Evolutionary conservation across 2,797 vertebrate genomes (phyloP).

Genomic region (Enteromius fasciolatus): DNA sequence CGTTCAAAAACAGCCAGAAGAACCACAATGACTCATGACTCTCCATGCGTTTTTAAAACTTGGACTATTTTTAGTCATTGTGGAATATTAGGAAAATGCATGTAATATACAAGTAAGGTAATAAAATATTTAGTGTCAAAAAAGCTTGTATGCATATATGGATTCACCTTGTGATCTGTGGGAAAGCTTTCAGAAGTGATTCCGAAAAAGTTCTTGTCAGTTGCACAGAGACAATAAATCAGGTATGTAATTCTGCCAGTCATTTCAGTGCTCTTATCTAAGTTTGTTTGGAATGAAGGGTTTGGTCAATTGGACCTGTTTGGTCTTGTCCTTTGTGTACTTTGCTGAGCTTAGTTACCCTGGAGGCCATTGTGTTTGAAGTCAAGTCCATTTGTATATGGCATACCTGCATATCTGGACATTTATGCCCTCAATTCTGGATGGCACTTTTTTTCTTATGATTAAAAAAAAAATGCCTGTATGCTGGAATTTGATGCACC

Average conservation of each 20-base stretch:
- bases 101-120: background rate
- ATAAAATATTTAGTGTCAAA: background rate
- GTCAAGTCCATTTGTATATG: constrained; percentile 32
- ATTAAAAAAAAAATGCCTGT: background rate
- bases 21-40: background rate
- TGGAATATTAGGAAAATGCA: background rate
- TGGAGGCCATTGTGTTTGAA: constrained; percentile 53
- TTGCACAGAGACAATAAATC: constrained; percentile 16
- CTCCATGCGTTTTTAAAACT: background rate
- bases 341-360: constrained; percentile 46
- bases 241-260: background rate
- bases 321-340: constrained; percentile 54
- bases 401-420: constrained; percentile 17
- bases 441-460: background rate
- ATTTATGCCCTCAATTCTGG: background rate
- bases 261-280: constrained; percentile 24
- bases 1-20: background rate
- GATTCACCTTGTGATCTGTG: background rate
- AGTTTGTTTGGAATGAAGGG: constrained; percentile 28
- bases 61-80: background rate
- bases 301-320: constrained; percentile 53
- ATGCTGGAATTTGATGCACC: constrained; percentile 58
- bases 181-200: background rate
- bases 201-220: background rate
- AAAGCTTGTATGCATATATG: background rate